Evolutionary conservation across 2,797 vertebrate species (phyloP).

Genomic region (Darevskia nairensis): DNA sequence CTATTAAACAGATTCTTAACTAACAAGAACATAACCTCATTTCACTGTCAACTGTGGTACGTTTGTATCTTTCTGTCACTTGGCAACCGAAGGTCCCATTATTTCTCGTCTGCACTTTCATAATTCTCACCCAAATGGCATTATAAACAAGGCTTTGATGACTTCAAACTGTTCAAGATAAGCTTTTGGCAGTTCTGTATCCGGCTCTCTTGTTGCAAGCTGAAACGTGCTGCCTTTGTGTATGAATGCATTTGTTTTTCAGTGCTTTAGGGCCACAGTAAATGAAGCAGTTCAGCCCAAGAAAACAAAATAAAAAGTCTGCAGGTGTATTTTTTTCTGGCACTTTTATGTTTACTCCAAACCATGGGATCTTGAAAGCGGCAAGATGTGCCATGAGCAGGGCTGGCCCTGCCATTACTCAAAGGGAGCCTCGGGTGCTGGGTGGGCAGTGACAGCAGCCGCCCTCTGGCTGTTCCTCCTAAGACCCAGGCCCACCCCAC

Average conservation of each 20-base stretch:
- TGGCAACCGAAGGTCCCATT: background rate
- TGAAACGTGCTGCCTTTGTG: constrained; percentile 13
- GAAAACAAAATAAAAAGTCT: no score
- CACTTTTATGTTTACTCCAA: no score
- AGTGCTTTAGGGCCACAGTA: background rate
- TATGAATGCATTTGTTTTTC: background rate
- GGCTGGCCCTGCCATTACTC: no score
- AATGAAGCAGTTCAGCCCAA: background rate
- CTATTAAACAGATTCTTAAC: no score
- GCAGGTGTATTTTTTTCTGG: background rate
- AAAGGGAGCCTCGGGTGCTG: no score
- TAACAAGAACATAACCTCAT: background rate
- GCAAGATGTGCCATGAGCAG: no score
- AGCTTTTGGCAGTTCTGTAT: constrained; percentile 5
- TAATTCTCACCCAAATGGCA: background rate
- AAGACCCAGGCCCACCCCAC: no score
- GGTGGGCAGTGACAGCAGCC: no score
- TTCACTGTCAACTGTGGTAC: background rate
- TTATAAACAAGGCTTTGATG: constrained; percentile 14
- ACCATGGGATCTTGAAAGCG: no score
- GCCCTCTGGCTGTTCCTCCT: no score
- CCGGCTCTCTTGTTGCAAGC: background rate
- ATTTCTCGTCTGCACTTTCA: background rate
- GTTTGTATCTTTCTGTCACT: background rate
- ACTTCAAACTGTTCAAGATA: background rate